Evolutionary conservation across 2,113 vertebrate species (phyloP), one percentile per base, ranked within the genome.

Genomic region (Centropus unirufus): DNA sequence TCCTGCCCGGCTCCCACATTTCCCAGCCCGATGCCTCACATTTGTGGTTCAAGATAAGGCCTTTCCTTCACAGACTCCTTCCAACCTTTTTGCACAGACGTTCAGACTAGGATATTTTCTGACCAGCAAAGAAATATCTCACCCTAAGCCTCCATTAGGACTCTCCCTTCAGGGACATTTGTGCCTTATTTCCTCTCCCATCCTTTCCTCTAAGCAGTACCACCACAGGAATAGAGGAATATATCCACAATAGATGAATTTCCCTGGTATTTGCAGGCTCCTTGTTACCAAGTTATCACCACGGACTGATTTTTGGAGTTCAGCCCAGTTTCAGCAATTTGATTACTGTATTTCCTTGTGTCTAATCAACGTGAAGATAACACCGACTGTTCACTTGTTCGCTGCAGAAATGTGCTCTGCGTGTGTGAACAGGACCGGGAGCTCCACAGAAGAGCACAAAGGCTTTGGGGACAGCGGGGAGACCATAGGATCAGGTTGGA

Each of bases 51-150:
- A 61, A 76, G 95, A 92, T 93, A 95, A 93, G 69, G 83, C 69
- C 89, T 55, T 49, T 62, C 29, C 74, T 94, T 96, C 77, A 68
- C 47, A 63, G 80, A 47, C 78, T 93, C 87, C 58, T 92, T 84
- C 49, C 39, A 49, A 39, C 18, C 58, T 64, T 85, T 81, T 68
- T 39, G 57, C 6, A 5, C 61, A 89, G 92, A 85, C 52, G 54
- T 36, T 36, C 42, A 62, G 39, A 5, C 17, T 29, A 2, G 2
- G 22, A 64, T 18, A 32, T 81, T 63, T 57, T 32, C 32, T 0
- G 8, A 58, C 13, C 54, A 73, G 68, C 7, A 16, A 20, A 73
- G 72, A 30, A 20, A 74, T 32, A 73, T 83, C 64, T 55, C 72
- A 59, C 64, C 1, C 0, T 6, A 19, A 14, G 23, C 34, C 46